Evolutionary conservation across 2,888 invertebrate genomes (phyloP).

Genomic region (Acanthoscelides obtectus): DNA sequence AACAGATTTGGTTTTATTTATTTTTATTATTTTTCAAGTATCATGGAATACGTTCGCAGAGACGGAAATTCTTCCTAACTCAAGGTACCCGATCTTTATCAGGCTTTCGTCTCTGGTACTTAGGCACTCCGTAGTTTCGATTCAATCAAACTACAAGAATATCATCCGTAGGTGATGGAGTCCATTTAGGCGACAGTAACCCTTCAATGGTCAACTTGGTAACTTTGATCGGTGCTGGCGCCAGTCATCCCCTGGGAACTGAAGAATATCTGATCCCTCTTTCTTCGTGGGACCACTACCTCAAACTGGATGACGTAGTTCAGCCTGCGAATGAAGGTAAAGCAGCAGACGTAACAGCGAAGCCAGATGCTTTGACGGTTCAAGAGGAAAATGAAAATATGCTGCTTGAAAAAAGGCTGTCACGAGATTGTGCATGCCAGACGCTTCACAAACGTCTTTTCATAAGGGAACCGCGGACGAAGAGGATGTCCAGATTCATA

Average conservation of each 20-base stretch:
- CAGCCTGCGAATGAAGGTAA: neutral
- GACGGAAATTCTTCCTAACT: no score
- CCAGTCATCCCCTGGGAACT: conserved; percentile 33
- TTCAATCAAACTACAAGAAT: neutral
- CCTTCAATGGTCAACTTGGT: conserved; percentile 58
- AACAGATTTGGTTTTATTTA: no score
- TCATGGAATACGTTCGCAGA: no score
- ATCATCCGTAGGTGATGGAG: conserved; percentile 48
- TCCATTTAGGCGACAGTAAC: conserved; percentile 54
- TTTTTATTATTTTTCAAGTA: no score
- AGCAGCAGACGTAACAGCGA: neutral
- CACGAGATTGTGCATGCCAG: neutral
- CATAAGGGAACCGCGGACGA: neutral
- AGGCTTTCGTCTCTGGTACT: no score
- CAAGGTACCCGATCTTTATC: no score
- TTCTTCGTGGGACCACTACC: conserved; percentile 54
- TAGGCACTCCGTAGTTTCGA: no score
- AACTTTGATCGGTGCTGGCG: conserved; percentile 49
- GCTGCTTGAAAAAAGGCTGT: neutral
- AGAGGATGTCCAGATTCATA: neutral
- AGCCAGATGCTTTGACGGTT: no score
- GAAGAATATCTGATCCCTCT: conserved; percentile 53
- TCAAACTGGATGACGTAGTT: conserved; percentile 24
- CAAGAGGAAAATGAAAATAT: neutral
- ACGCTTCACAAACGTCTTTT: neutral